Conservation (phyloP, 1,140 invertebrate genomes). For the Bombyx mandarina region DNA sequence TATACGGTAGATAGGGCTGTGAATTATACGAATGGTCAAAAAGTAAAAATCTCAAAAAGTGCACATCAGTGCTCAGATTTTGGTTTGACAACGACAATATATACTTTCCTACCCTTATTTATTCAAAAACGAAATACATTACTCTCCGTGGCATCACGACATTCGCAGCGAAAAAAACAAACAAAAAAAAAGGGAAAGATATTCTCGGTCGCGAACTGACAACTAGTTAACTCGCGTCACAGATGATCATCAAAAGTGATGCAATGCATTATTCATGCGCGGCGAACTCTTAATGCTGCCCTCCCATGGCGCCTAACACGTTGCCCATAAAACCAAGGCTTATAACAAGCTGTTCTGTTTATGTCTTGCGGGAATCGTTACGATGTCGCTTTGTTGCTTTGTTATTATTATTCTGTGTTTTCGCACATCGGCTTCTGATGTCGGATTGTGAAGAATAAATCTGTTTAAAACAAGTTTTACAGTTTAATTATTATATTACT, state of each 20-base stretch:
- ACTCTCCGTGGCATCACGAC: too few species aligned
- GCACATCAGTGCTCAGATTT: too few species aligned
- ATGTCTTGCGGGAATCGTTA: constrained; percentile 2
- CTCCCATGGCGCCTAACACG: not conserved
- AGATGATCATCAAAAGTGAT: constrained; percentile 4
- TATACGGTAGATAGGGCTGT: too few species aligned
- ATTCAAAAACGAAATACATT: too few species aligned
- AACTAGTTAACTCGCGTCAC: not conserved
- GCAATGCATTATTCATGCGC: constrained; percentile 6
- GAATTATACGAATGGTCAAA: too few species aligned
- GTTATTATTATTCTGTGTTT: constrained; percentile 6
- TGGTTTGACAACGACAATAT: too few species aligned
- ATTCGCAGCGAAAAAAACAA: too few species aligned
- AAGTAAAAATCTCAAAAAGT: too few species aligned
- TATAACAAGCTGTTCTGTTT: constrained; percentile 8
- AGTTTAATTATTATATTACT: too few species aligned
- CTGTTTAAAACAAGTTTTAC: not conserved
- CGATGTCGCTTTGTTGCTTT: not conserved
- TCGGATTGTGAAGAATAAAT: constrained; percentile 25
- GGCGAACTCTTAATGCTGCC: constrained; percentile 2
- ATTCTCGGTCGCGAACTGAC: too few species aligned
- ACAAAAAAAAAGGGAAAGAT: too few species aligned
- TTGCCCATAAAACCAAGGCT: constrained; percentile 1
- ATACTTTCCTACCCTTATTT: too few species aligned
- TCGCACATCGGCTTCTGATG: constrained; percentile 14